phyloP scores from a whole-genome alignment of 1,140 invertebrate species.

The Papilio polytes region DNA sequence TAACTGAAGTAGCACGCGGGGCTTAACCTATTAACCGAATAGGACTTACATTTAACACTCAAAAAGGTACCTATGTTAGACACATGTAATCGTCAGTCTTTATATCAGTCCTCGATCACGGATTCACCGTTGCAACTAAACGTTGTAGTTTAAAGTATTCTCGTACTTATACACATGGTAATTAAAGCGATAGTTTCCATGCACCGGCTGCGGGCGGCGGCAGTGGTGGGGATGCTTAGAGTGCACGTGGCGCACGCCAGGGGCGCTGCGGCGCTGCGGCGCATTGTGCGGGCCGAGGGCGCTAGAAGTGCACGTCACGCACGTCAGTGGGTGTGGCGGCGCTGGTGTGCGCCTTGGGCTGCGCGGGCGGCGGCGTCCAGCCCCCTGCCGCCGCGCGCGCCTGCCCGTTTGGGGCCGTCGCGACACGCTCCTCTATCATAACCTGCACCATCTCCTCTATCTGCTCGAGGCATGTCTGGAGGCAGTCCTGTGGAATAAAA shows the following conservation, averaged over 20 bases:
- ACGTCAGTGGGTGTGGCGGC: constrained; percentile 93
- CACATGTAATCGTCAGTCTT: constrained; percentile 81
- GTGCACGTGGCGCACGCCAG: constrained; percentile 88
- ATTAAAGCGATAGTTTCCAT: constrained; percentile 62
- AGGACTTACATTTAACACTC: constrained; percentile 67
- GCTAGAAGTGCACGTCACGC: constrained; percentile 89
- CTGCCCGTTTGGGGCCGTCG: constrained; percentile 75
- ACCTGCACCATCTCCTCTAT: constrained; percentile 89
- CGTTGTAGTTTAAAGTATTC: constrained; percentile 79
- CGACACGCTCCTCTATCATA: constrained; percentile 76
- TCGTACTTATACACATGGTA: constrained; percentile 77
- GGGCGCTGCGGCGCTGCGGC: constrained; percentile 87
- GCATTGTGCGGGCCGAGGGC: constrained; percentile 86
- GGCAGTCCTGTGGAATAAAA: constrained; percentile 86
- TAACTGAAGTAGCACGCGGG: constrained; percentile 67
- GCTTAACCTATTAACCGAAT: constrained; percentile 63
- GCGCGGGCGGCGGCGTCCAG: constrained; percentile 85
- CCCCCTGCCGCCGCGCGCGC: constrained; percentile 85
- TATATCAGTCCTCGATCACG: constrained; percentile 78
- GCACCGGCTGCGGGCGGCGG: constrained; percentile 41
- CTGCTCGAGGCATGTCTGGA: constrained; percentile 89
- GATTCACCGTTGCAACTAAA: constrained; percentile 64
- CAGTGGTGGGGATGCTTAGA: constrained; percentile 6
- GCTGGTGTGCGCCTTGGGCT: constrained; percentile 87
- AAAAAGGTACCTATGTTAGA: constrained; percentile 71